These are phyloP conservation scores for Bilobella aurantiaca DNA, from an alignment of 1,140 invertebrate species.

Conservation along the genomic window DNA sequence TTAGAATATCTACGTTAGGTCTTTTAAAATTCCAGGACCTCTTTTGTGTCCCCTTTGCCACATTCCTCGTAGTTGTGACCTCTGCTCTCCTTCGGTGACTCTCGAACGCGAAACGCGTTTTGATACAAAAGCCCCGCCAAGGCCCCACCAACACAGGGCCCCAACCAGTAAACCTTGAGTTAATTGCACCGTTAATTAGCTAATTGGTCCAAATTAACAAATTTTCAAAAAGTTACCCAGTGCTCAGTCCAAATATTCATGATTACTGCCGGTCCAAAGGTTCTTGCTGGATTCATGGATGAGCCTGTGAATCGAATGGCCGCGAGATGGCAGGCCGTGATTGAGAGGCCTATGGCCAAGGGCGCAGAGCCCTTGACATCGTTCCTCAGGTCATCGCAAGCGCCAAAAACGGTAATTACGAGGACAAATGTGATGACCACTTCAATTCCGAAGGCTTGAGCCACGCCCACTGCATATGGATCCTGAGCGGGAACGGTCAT, in stretches of 20 bases:
- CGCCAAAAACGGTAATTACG: conserved; percentile 45
- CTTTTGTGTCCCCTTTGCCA: conserved; percentile 30
- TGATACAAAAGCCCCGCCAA: conserved; percentile 30
- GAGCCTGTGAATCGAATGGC: conserved; percentile 68
- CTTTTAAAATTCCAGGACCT: conserved; percentile 19
- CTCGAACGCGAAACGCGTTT: conserved; percentile 21
- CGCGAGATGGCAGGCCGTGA: conserved; percentile 74
- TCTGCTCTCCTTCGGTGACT: neutral
- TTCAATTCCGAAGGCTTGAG: conserved; percentile 46
- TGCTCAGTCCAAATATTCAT: conserved; percentile 60
- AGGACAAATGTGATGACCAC: conserved; percentile 47
- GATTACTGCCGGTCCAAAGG: conserved; percentile 72
- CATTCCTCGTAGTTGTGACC: conserved; percentile 26
- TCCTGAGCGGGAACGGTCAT: conserved; percentile 21
- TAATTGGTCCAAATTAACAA: conserved; percentile 3
- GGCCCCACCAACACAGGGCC: conserved; percentile 32
- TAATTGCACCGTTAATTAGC: conserved; percentile 7
- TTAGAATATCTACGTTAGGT: neutral
- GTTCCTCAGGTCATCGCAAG: conserved; percentile 55
- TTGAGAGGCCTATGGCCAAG: conserved; percentile 76
- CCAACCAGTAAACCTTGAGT: conserved; percentile 32
- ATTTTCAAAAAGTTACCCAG: conserved; percentile 55
- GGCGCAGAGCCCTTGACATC: conserved; percentile 72
- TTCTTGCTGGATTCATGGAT: conserved; percentile 80
- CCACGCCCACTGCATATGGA: conserved; percentile 29